A percentile compares a stretch with the other conserved stretches of the same genome.
Conservation (phyloP, 2,113 vertebrate species). For the Chloebia gouldiae region DNA sequence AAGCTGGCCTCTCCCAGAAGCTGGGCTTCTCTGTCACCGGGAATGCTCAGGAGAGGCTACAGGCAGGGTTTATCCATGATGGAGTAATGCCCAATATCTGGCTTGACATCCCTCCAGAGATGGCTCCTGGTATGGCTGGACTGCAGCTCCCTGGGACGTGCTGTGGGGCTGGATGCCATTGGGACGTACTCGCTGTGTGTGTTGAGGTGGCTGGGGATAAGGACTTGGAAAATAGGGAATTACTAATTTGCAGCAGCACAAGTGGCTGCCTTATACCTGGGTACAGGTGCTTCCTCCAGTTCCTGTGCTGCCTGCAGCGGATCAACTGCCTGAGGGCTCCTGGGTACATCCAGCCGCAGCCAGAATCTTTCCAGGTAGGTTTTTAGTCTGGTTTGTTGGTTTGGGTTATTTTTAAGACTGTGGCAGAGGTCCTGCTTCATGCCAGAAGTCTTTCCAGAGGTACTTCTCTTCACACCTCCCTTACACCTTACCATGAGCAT, state of each 20-base stretch:
- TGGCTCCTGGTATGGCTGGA: neutral
- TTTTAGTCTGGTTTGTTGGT: neutral
- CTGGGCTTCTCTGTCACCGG: neutral
- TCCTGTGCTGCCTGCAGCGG: fast-evolving
- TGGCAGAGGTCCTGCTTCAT: neutral
- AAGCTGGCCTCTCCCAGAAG: neutral
- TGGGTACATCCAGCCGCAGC: fast-evolving
- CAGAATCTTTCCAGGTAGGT: neutral
- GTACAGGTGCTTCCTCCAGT: neutral
- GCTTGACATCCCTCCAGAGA: neutral
- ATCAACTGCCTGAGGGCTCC: neutral
- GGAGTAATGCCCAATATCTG: neutral
- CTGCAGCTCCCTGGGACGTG: neutral
- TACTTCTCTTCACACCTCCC: neutral
- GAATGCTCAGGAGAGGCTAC: neutral
- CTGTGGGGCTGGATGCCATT: neutral
- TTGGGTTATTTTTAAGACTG: neutral
- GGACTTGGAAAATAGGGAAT: neutral
- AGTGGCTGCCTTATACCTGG: fast-evolving
- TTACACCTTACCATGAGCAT: neutral
- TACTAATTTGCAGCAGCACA: neutral
- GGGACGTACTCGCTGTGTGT: fast-evolving
- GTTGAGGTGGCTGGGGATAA: neutral
- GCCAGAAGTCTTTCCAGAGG: neutral
- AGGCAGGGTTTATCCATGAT: neutral